phyloP scores from a whole-genome alignment of 2,888 invertebrate genomes.

The Odontothrips loti region DNA sequence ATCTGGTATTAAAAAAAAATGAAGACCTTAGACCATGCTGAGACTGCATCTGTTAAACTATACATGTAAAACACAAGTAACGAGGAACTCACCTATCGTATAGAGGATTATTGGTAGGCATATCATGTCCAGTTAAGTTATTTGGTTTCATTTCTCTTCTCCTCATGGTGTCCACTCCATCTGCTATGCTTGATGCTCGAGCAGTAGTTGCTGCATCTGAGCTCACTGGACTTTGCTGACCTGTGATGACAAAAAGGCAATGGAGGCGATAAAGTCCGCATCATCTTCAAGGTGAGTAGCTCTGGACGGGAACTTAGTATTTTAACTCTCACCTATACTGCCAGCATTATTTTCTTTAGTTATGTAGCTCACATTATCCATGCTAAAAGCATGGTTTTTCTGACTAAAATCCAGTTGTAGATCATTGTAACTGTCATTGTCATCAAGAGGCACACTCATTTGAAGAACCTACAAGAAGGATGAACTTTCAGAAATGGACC shows the following conservation, averaged over 20 bases:
- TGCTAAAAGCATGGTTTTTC: slow-evolving; percentile 79
- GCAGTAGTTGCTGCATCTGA: slow-evolving; percentile 81
- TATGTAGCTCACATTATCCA: slow-evolving; percentile 85
- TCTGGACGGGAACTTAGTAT: too few relatives aligned
- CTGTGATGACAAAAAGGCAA: slow-evolving; percentile 46
- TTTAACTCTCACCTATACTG: slow-evolving; percentile 43
- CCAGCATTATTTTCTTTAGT: slow-evolving; percentile 74
- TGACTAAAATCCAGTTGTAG: slow-evolving; percentile 81
- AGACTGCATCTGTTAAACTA: not conserved
- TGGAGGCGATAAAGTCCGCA: too few relatives aligned
- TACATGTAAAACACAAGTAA: slow-evolving; percentile 21
- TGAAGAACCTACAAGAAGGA: slow-evolving; percentile 61
- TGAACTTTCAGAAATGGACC: not conserved
- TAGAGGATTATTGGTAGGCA: slow-evolving; percentile 57
- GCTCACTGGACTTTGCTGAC: slow-evolving; percentile 73
- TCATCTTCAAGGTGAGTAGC: not conserved
- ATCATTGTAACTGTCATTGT: slow-evolving; percentile 70
- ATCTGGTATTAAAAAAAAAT: slow-evolving; percentile 48
- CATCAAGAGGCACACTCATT: slow-evolving; percentile 86
- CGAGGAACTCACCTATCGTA: slow-evolving; percentile 56
- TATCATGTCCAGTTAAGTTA: slow-evolving; percentile 53
- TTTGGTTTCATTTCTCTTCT: slow-evolving; percentile 54
- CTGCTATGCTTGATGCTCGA: slow-evolving; percentile 62
- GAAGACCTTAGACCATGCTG: not conserved
- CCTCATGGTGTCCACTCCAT: slow-evolving; percentile 44